phyloP scores from a whole-genome alignment of 2,797 vertebrate species.

The Hapalemur alaotrensis region DNA sequence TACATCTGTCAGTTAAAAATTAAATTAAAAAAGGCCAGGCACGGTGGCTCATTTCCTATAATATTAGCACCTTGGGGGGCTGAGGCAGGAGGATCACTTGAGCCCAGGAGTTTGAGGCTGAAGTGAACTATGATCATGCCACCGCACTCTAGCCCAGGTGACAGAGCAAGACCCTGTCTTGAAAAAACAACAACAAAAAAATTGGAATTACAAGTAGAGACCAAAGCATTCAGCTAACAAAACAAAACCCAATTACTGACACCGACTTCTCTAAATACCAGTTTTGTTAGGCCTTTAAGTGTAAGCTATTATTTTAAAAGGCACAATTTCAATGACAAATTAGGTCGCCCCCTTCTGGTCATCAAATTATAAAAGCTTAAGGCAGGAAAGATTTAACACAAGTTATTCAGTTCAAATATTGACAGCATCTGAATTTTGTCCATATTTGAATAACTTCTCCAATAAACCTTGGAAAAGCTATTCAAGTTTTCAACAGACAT shows the following conservation, averaged over 20 bases:
- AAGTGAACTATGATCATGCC: background rate
- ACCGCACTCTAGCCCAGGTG: background rate
- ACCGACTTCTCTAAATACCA: background rate
- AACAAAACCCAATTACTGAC: background rate
- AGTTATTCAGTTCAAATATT: slow-evolving; percentile 22
- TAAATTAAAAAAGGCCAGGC: background rate
- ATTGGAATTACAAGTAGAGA: slow-evolving; percentile 26
- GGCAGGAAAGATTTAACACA: background rate
- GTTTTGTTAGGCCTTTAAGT: background rate
- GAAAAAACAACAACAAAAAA: background rate
- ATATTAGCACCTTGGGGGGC: background rate
- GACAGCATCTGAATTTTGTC: background rate
- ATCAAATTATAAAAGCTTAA: slow-evolving; percentile 28
- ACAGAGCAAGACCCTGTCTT: background rate
- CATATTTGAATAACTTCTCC: background rate
- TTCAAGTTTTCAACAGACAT: background rate
- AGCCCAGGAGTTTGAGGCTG: background rate
- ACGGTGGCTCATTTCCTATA: background rate
- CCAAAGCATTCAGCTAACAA: slow-evolving; percentile 23
- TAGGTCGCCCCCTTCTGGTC: background rate
- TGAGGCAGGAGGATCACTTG: background rate
- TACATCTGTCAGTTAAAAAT: background rate
- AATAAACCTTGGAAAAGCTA: slow-evolving; percentile 22
- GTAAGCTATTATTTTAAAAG: background rate
- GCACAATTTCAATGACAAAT: slow-evolving; percentile 15